Conservation (phyloP, 64 coral and sea anemone species). For the Stichodactyla helianthus region DNA sequence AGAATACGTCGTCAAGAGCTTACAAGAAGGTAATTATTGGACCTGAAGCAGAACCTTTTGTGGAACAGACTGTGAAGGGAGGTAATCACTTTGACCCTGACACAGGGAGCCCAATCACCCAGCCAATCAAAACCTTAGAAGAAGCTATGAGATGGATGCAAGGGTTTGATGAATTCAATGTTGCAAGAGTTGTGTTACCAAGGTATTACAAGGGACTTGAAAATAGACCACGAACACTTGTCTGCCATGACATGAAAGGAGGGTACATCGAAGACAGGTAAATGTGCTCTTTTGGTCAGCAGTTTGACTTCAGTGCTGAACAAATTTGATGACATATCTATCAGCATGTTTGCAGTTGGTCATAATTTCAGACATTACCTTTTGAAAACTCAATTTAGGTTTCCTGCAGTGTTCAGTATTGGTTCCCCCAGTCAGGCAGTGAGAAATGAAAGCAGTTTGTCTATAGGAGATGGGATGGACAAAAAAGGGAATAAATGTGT, state of each 20-base stretch:
- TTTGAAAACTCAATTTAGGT: no score
- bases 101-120: conserved; percentile 48
- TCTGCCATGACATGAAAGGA: conserved; percentile 85
- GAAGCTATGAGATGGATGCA: conserved; percentile 48
- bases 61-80: neutral
- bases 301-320: no score
- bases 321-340: no score
- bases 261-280: conserved; percentile 70
- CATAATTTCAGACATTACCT: no score
- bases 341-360: no score
- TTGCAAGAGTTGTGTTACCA: conserved; percentile 29
- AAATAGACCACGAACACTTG: conserved; percentile 46
- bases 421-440: no score
- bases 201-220: neutral
- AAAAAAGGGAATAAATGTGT: no score
- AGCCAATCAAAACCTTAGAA: conserved; percentile 54
- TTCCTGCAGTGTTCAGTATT: no score
- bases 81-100: conserved; percentile 27
- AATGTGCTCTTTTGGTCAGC: neutral
- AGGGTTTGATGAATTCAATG: conserved; percentile 72
- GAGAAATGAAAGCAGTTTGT: no score
- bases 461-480: no score
- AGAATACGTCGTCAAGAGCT: neutral
- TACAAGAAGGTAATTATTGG: neutral
- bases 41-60: neutral